phyloP scores from a whole-genome alignment of 35 echinoderm and acorn worm species.

The Stichopus chloronotus region DNA sequence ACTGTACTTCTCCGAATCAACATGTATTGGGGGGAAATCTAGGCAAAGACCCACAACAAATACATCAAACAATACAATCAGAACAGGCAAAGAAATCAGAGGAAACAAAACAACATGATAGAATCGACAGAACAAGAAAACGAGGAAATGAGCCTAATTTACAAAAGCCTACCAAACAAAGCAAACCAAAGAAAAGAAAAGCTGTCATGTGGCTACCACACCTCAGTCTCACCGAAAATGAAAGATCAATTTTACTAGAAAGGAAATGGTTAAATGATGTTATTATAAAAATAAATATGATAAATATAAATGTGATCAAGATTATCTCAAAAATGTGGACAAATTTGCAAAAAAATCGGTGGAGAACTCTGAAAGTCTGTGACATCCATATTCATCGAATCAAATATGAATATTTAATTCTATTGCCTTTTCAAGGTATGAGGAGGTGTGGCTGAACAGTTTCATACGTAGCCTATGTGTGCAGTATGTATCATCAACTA shows the following conservation, averaged over 20 bases:
- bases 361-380: too few relatives aligned
- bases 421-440: too few relatives aligned
- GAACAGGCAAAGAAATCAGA: background rate
- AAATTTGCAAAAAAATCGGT: too few relatives aligned
- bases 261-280: constrained; percentile 2
- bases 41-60: background rate
- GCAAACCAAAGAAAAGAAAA: background rate
- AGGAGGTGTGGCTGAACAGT: too few relatives aligned
- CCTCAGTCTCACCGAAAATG: background rate
- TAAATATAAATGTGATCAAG: too few relatives aligned
- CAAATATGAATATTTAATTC: too few relatives aligned
- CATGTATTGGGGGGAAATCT: background rate
- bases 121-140: background rate
- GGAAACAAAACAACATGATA: background rate
- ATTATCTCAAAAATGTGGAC: too few relatives aligned
- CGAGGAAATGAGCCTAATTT: background rate
- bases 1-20: background rate
- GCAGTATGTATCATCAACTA: too few relatives aligned
- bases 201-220: background rate
- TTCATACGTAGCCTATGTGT: too few relatives aligned
- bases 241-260: constrained; percentile 8
- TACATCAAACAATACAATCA: background rate
- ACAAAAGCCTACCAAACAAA: background rate
- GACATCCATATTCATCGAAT: too few relatives aligned
- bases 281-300: too few relatives aligned